These are phyloP conservation scores for Taenaris catops DNA, from an alignment of 2,888 invertebrate genomes.

Conservation along the genomic window DNA sequence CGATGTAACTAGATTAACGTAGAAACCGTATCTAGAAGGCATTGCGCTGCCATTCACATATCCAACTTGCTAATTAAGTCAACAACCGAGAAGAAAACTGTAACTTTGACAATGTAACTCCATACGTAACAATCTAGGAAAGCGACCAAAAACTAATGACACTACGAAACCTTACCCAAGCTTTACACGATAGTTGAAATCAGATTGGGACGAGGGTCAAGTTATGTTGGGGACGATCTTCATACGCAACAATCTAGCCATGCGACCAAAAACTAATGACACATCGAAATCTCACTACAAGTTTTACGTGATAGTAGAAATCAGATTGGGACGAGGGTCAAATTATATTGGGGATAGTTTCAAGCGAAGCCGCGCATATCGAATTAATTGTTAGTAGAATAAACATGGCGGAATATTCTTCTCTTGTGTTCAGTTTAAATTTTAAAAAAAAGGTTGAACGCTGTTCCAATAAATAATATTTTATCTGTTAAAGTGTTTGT, in stretches of 20 bases:
- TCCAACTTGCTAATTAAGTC: conserved; percentile 78
- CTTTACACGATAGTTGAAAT: not conserved
- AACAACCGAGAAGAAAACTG: conserved; percentile 70
- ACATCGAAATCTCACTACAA: no score
- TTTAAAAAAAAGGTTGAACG: no score
- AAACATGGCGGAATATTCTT: no score
- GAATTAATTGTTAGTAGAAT: no score
- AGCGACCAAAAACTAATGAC: conserved; percentile 39
- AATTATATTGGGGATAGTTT: conserved; percentile 37
- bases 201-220: conserved; percentile 36
- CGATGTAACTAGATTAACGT: conserved; percentile 66
- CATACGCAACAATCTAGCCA: conserved; percentile 63
- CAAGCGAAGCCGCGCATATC: conserved; percentile 68
- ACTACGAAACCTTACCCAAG: conserved; percentile 30
- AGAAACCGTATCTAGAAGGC: conserved; percentile 46
- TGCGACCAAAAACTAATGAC: conserved; percentile 40
- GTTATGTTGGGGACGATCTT: conserved; percentile 43
- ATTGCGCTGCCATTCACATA: conserved; percentile 78
- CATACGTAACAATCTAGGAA: conserved; percentile 63
- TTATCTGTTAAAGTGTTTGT: no score
- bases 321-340: conserved; percentile 36
- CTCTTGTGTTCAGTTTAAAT: no score
- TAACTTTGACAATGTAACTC: conserved; percentile 76
- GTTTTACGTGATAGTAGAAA: no score
- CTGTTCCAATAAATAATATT: no score